Evolutionary conservation across 23 tunicate genomes (phyloP).

Genomic region (Clavelina lepadiformis): DNA sequence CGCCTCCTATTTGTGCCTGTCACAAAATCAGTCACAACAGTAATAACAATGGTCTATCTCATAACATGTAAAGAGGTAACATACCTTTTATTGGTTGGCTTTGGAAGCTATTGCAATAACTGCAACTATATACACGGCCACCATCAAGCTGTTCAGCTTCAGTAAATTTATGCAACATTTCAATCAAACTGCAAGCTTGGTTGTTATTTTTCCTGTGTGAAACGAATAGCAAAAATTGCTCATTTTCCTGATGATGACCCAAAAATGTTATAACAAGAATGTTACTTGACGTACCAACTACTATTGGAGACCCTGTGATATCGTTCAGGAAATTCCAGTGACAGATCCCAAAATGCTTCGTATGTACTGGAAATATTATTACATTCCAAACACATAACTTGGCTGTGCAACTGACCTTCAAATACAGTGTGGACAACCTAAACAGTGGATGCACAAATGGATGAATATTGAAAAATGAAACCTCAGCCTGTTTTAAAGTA

Average conservation of each 20-base stretch:
- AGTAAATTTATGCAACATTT: conserved; percentile 85
- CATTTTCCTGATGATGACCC: too few relatives aligned
- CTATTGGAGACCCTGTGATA: conserved; percentile 43
- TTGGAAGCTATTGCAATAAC: conserved; percentile 38
- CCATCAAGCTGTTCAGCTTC: conserved; percentile 79
- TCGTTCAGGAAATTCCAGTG: conserved; percentile 87
- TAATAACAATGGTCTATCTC: not conserved
- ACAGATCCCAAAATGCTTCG: conserved; percentile 90
- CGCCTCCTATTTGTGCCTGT: conserved; percentile 8
- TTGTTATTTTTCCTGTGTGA: conserved; percentile 38
- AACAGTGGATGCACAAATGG: not conserved
- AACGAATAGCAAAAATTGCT: too few relatives aligned
- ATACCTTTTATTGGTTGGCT: conserved; percentile 6
- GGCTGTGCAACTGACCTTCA: conserved; percentile 74
- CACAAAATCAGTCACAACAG: not conserved
- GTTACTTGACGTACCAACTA: conserved; percentile 40
- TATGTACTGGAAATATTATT: conserved; percentile 54
- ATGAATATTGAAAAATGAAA: not conserved
- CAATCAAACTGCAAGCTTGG: conserved; percentile 62
- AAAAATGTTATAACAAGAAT: too few relatives aligned
- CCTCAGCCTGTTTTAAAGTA: not conserved
- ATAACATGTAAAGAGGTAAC: not conserved
- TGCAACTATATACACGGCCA: conserved; percentile 73
- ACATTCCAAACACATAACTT: conserved; percentile 79
- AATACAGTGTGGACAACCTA: conserved; percentile 87